Percentiles rank a stretch among this genome's conserved stretches.
phyloP scores from a whole-genome alignment of 2,797 vertebrate species.

The Pampus argenteus region DNA sequence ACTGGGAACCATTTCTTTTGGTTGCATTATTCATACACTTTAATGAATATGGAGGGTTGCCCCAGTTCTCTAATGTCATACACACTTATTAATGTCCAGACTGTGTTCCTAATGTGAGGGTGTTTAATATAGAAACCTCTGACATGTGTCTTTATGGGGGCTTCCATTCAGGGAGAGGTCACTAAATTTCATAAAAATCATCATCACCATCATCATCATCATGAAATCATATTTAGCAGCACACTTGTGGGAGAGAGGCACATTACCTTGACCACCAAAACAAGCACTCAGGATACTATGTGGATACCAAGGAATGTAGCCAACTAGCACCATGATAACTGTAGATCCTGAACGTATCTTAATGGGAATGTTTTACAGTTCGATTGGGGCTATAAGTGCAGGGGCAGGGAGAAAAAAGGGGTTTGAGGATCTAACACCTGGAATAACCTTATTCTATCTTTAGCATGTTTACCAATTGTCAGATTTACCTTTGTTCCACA shows the following conservation, averaged over 20 bases:
- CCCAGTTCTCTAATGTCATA: slow-evolving; percentile 36
- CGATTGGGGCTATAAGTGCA: slow-evolving; percentile 34
- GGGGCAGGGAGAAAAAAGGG: slow-evolving; percentile 17
- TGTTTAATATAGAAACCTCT: slow-evolving; percentile 80
- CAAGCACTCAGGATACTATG: slow-evolving; percentile 80
- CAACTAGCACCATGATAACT: slow-evolving; percentile 67
- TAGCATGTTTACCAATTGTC: slow-evolving; percentile 47
- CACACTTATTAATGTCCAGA: slow-evolving; percentile 14
- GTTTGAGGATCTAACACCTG: slow-evolving; percentile 35
- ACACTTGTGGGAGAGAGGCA: slow-evolving; percentile 57
- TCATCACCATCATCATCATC: slow-evolving; percentile 47
- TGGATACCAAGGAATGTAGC: slow-evolving; percentile 86
- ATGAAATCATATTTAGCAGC: slow-evolving; percentile 54
- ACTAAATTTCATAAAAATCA: slow-evolving; percentile 47
- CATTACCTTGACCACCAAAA: slow-evolving; percentile 82
- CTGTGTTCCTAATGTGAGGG: slow-evolving; percentile 36
- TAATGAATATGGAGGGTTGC: slow-evolving; percentile 57
- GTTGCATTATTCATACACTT: slow-evolving; percentile 32
- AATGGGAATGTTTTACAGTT: slow-evolving; percentile 27
- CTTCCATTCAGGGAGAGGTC: slow-evolving; percentile 77
- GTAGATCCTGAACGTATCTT: slow-evolving; percentile 10
- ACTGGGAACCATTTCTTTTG: not conserved
- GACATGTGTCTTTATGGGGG: slow-evolving; percentile 85
- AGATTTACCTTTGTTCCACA: slow-evolving; percentile 80
- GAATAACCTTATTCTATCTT: slow-evolving; percentile 38